These are phyloP conservation scores for Dendrolimus kikuchii DNA, from an alignment of 1,140 invertebrate species.

Conservation along the genomic window DNA sequence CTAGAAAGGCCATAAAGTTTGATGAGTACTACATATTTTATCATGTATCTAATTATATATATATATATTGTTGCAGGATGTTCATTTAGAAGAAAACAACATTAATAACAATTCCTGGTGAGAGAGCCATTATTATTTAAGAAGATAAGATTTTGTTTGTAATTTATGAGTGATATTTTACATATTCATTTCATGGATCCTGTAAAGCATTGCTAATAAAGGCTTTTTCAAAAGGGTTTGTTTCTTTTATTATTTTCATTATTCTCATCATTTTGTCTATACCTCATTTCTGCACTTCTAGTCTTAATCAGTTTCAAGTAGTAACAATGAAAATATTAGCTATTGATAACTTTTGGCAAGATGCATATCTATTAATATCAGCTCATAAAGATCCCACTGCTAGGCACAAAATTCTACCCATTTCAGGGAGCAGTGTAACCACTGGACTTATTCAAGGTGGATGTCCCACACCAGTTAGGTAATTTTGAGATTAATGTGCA, in stretches of 20 bases:
- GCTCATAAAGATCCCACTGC: too few relatives aligned
- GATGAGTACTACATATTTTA: neutral
- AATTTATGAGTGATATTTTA: conserved; percentile 58
- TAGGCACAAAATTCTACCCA: too few relatives aligned
- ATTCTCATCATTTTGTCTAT: neutral
- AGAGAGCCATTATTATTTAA: conserved; percentile 61
- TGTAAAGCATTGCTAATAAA: conserved; percentile 69
- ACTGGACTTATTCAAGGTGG: too few relatives aligned
- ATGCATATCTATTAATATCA: too few relatives aligned
- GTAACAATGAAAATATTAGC: too few relatives aligned
- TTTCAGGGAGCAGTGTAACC: too few relatives aligned
- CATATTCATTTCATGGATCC: conserved; percentile 59
- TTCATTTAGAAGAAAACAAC: conserved; percentile 95
- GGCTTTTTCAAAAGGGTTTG: conserved; percentile 63
- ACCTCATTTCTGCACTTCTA: neutral
- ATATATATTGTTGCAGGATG: conserved; percentile 80
- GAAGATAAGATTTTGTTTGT: conserved; percentile 70
- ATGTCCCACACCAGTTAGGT: too few relatives aligned
- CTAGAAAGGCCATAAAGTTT: too few relatives aligned
- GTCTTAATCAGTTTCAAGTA: too few relatives aligned
- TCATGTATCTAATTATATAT: conserved; percentile 1
- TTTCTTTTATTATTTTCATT: conserved; percentile 3
- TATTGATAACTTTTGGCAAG: too few relatives aligned
- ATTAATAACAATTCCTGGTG: conserved; percentile 74
- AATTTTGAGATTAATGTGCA: too few relatives aligned